These are phyloP conservation scores for Chiloscyllium punctatum DNA, from an alignment of 2,797 vertebrate species.

Conservation along the genomic window DNA sequence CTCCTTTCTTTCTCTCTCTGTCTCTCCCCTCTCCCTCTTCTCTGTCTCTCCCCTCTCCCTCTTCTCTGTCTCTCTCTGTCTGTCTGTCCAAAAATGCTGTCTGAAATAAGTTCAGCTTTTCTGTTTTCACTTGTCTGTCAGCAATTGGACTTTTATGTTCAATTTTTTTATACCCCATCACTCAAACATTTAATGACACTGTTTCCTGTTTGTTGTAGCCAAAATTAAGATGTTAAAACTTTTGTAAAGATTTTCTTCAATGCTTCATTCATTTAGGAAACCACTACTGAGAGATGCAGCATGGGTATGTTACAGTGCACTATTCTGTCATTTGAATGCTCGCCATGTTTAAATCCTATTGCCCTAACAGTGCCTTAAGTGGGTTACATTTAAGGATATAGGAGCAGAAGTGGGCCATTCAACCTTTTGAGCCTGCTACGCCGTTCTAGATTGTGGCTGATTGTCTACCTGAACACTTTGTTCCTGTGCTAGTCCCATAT, in stretches of 20 bases:
- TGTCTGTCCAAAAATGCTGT: background rate
- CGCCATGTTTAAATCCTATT: background rate
- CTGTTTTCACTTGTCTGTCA: background rate
- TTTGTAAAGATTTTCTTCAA: background rate
- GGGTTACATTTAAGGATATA: too few species aligned
- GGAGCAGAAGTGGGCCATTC: too few species aligned
- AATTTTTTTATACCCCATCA: background rate
- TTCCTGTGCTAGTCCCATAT: too few species aligned
- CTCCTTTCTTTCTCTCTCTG: too few species aligned
- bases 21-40: too few species aligned
- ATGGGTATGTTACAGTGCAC: background rate
- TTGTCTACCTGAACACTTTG: too few species aligned
- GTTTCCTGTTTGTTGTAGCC: background rate
- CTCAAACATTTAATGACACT: background rate
- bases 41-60: background rate
- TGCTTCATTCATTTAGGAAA: background rate
- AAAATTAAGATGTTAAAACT: background rate
- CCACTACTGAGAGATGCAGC: background rate
- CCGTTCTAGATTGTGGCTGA: too few species aligned
- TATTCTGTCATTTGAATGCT: background rate
- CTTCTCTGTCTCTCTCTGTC: background rate
- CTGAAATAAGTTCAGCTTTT: background rate
- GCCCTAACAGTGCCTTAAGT: background rate
- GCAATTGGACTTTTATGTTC: constrained; percentile 35
- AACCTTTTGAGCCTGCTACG: too few species aligned